Base-by-base conservation (phyloP, 1,140 invertebrate species). In the Pseudomyrmex cubaensis region DNA sequence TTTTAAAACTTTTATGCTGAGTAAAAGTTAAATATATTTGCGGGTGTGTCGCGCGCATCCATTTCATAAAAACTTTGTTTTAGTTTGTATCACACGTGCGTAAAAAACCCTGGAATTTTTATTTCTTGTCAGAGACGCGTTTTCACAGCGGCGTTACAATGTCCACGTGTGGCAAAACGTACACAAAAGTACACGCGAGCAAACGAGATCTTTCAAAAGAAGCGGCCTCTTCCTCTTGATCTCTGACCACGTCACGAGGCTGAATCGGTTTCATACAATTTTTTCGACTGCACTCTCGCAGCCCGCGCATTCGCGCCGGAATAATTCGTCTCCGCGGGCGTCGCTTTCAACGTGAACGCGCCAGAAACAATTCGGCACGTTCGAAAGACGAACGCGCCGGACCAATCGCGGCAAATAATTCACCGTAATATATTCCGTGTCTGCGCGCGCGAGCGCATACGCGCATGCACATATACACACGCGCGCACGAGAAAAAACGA, bases 321-420 rank as follows among this genome's bases (percentile, higher is more conserved):
- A 80, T 80, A 72, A 80, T 80, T n/a, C 76, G 54, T 80, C 66
- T 72, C 66, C 75, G 63, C 75, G 75, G 75, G 63, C 75, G 25
- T 63, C 61, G 0, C 4, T 54, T 72, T 80, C 76, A 44, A 61
- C 62, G 20, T 25, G 44, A 69, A 78, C 64, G 44, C 17, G 64
- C 35, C 35, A 72, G 76, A 70, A 80, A 70, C 66, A 70, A 70
- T 80, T 67, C 44, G 76, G 76, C 76, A 48, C 3, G 44, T 59
- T 56, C 66, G 64, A 80, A 48, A 78, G 63, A 70, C 64, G 64
- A 52, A 35, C 35, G 20, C 64, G 64, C 48, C 52, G 13, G 64
- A 35, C 61, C 48, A 64, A 66, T 64, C 61, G 44, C 66, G 54
- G 35, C 76, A 59, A 72, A 80, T 80, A 72, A 80, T 80, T 80